Evolutionary conservation across 2,888 invertebrate genomes (phyloP), one percentile per base, ranked within the genome.

Genomic region (Agrochola macilenta): DNA sequence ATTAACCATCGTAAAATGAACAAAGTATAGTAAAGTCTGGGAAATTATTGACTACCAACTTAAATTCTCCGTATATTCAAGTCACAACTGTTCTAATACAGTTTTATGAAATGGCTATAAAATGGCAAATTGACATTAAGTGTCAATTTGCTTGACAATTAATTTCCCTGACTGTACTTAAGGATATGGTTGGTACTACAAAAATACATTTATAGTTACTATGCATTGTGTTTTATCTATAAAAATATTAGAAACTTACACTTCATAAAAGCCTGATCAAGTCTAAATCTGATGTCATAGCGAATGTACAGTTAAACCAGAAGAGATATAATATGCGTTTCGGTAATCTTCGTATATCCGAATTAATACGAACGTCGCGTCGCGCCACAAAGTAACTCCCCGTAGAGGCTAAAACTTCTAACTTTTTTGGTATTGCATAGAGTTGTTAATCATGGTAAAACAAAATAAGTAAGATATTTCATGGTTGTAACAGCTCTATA

Each of bases 171-270:
- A 5, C n/a, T 57, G 23, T 26, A 39, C 71, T 30, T 52, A 80
- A 14, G 4, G 9, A 60, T 52, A 80, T 23, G 43, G 58, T 76
- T 49, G 23, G 23, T n/a, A 46, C 43, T 80, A 72, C 17, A 77
- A 81, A 71, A 80, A 81, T 71, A 77, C 2, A 43, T 8, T 20
- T 43, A 35, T 14, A 43, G 4, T 75, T 64, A 46, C 20, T 43
- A 60, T 52, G 39, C 76, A 79, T 76, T 76, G 52, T 65, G 46
- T 46, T 23, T 54, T 20, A 8, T 20, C 5, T 65, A 64, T 46
- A 43, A 63, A 74, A 30, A 43, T 63, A 78, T 52, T 54, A 39
- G 11, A 39, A 52, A 76, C 26, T 70, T 39, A 52, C 26, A 43
- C 23, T 1, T 52, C 23, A 9, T 30, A 54, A 72, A 72, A 69